phyloP scores from a whole-genome alignment of 2,797 vertebrate genomes.

The Hydrophis major region DNA sequence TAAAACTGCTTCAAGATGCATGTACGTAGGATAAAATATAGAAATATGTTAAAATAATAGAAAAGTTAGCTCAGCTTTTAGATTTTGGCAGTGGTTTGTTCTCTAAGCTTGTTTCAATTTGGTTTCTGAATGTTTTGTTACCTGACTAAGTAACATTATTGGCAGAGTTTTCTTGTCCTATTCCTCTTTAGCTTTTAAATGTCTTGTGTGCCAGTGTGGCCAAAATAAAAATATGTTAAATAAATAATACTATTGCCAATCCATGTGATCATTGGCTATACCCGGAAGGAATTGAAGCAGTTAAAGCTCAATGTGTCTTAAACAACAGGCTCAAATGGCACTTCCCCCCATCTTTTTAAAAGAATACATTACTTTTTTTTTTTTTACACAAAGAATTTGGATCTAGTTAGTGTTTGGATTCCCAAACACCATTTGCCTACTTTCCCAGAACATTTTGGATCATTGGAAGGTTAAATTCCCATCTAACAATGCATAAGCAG shows the following conservation, averaged over 20 bases:
- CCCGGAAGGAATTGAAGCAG: not conserved
- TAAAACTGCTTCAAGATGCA: not conserved
- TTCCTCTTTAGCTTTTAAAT: not conserved
- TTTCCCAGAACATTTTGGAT: constrained; percentile 3
- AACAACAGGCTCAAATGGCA: not conserved
- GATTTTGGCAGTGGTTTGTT: not conserved
- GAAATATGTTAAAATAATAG: not conserved
- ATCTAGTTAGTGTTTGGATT: not conserved
- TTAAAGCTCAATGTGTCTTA: not conserved
- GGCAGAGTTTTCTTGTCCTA: not conserved
- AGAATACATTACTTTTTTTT: not conserved
- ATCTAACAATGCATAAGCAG: not conserved
- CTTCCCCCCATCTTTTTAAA: not conserved
- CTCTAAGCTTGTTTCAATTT: not conserved
- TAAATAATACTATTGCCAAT: not conserved
- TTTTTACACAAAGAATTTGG: not conserved
- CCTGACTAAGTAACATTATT: not conserved
- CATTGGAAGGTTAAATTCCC: constrained; percentile 20
- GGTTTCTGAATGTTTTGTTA: not conserved
- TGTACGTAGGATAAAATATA: not conserved
- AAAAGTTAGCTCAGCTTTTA: not conserved
- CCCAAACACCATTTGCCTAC: not conserved
- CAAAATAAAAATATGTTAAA: not conserved
- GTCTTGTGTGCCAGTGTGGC: not conserved
- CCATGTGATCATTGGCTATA: not conserved